Percentiles rank a stretch among this genome's conserved stretches.
phyloP scores from a whole-genome alignment of 1,140 invertebrate genomes.

The Drosophila funebris region DNA sequence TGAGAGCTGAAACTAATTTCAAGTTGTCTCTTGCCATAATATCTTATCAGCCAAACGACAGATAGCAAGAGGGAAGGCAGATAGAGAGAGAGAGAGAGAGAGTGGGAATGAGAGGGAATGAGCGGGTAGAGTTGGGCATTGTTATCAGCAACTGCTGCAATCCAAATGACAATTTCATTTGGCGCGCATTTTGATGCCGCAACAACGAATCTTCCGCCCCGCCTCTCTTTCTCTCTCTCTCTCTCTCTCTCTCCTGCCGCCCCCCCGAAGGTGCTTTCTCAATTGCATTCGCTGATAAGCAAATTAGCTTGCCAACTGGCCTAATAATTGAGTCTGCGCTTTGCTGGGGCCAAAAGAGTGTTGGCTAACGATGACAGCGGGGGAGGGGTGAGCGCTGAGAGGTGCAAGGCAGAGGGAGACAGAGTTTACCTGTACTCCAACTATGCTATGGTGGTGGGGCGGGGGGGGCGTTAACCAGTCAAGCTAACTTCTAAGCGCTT shows the following conservation, averaged over 20 bases:
- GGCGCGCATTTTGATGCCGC: slow-evolving; percentile 45
- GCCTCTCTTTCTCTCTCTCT: no score
- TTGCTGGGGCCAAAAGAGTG: not conserved
- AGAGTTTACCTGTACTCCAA: slow-evolving; percentile 18
- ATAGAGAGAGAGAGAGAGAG: not conserved
- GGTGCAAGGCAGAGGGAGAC: slow-evolving; percentile 27
- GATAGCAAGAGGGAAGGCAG: not conserved
- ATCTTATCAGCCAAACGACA: slow-evolving; percentile 33
- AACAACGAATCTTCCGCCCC: no score
- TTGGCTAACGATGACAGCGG: slow-evolving; percentile 1
- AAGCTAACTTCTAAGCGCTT: slow-evolving; percentile 60
- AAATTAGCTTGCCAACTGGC: slow-evolving; percentile 69
- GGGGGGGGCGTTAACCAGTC: slow-evolving; percentile 59
- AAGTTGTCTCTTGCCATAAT: slow-evolving; percentile 18
- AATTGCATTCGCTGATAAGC: slow-evolving; percentile 59
- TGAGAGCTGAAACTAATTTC: slow-evolving; percentile 21
- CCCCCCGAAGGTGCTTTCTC: not conserved
- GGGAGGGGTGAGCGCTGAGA: slow-evolving; percentile 32
- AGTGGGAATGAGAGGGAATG: not conserved
- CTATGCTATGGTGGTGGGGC: not conserved
- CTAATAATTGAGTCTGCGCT: slow-evolving; percentile 50
- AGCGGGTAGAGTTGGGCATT: not conserved
- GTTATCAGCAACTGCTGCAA: slow-evolving; percentile 53
- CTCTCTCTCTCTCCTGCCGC: no score
- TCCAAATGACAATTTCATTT: slow-evolving; percentile 66